Base-by-base conservation (phyloP, 1,140 invertebrate genomes). In the Ceratosolen solmsi region DNA sequence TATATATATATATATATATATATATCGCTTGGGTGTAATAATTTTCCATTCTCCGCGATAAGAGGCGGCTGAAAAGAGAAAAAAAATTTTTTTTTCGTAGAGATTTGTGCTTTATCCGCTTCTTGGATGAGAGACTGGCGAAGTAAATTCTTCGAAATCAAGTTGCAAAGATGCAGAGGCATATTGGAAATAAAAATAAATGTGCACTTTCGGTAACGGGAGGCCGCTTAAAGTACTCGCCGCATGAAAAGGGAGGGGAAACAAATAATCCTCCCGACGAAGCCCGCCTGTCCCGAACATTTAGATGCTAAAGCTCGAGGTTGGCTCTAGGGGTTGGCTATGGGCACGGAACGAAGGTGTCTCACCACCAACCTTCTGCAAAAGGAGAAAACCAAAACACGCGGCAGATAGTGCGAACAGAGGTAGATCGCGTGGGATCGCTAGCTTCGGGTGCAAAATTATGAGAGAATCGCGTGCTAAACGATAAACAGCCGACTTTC, bases 381-480 rank as follows among this genome's bases (percentile, higher is more conserved):
- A 33, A 20, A 63, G 30, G 30, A 63, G 20, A 33, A 33, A 25
- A 20, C 27, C 30, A 36, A 63, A 63, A 63, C 30, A 33, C 9
- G 15, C 58, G 8, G 25, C 20, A 63, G 60, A 63, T 33, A 63
- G 30, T 20, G 20, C 2, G 17, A 20, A 13, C n/a, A 33, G 17
- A 15, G 51, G 4, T 46, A 38, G 80, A 71, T 84, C 70, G 77
- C 76, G 75, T 85, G 82, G 80, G 49, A 49, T 38, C 46, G 38
- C 25, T 20, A 70, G 49, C 76, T 83, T 83, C 86, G 86, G 81
- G 83, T 85, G 83, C 85, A 87, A 87, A 90, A 89, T 89, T 90
- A 90, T 88, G 89, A 89, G 88, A 88, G 86, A 85, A 90, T 90
- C 88, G 89, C 89, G 89, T 90, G 89, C 87, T 88, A 89, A 90